Evolutionary conservation across 2,797 vertebrate genomes (phyloP), one percentile per base, ranked within the genome.

Genomic region (Schizopygopsis malacanthus): DNA sequence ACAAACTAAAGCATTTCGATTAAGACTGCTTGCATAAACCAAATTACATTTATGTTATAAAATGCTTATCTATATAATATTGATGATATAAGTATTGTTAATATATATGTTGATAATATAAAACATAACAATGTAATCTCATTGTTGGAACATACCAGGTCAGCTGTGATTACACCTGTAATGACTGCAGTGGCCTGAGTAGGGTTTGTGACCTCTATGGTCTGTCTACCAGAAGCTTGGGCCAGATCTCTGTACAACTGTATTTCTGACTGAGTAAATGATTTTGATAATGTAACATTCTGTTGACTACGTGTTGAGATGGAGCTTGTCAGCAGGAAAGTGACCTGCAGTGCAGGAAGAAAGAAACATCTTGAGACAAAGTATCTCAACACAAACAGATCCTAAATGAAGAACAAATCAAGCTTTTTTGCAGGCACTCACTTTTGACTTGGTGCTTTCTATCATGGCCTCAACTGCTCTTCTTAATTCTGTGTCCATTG

Each of bases 241-340:
- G 94, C 93, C 3, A 95, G 87, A 76, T 94, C 91, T 16, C 43
- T 87, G 82, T 95, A 95, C 28, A 94, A 77, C 72, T 83, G 56
- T 39, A 52, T 63, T 7, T 75, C 82, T 63, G 70, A 63, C 71
- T 33, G 71, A 63, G 71, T 39, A 25, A 83, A 2, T 73, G 25
- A 7, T 15, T 41, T 75, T 10, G 70, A 71, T 41, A 28, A 28
- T 12, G 22, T 33, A 6, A 28, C 10, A 41, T 16, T 63, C 25
- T 83, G 82, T n/a, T 73, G 83, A 28, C 69, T 71, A 5, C 89
- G 86, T 13, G 37, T 39, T 39, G 28, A 81, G 18, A 28, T 10
- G 6, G 72, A 61, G 0, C 90, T 83, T 0, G 93, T 95, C 84
- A 95, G 33, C 82, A 95, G 85, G 89, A 95, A 95, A 5, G 84